Conservation (phyloP, 2,888 invertebrate genomes). For the Mythimna impura region DNA sequence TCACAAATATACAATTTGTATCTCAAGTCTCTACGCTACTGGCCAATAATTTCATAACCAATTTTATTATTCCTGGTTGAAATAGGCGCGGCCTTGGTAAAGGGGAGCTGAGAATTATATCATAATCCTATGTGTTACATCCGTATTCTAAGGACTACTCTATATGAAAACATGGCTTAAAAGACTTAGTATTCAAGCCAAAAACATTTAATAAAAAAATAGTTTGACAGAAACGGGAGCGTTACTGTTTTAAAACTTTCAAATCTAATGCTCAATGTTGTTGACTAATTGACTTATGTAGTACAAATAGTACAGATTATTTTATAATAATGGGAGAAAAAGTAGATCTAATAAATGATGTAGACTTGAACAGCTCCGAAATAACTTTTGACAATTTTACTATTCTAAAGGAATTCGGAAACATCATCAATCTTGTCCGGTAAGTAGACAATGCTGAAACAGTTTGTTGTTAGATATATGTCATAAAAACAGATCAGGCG, state of each 20-base stretch:
- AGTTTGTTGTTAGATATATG: not conserved
- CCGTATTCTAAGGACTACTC: too few relatives aligned
- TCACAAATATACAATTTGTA: too few relatives aligned
- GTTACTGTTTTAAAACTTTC: conserved; percentile 25
- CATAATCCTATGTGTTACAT: too few relatives aligned
- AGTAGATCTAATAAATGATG: conserved; percentile 69
- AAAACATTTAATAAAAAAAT: not conserved
- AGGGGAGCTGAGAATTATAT: too few relatives aligned
- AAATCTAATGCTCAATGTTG: not conserved
- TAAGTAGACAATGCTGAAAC: conserved; percentile 61
- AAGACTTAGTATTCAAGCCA: too few relatives aligned
- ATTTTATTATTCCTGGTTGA: too few relatives aligned
- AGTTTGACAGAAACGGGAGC: conserved; percentile 6
- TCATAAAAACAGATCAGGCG: not conserved
- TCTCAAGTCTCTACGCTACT: too few relatives aligned
- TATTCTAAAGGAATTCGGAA: conserved; percentile 84
- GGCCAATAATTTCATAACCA: too few relatives aligned
- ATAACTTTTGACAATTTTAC: conserved; percentile 83
- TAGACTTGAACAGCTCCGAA: conserved; percentile 77
- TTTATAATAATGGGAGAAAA: conserved; percentile 75
- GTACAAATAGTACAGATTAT: conserved; percentile 38
- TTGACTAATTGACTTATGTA: not conserved
- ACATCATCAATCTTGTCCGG: conserved; percentile 84
- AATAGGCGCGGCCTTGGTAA: too few relatives aligned
- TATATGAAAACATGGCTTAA: too few relatives aligned